phyloP scores from a whole-genome alignment of 2,113 vertebrate species.

The Patagioenas fasciata region DNA sequence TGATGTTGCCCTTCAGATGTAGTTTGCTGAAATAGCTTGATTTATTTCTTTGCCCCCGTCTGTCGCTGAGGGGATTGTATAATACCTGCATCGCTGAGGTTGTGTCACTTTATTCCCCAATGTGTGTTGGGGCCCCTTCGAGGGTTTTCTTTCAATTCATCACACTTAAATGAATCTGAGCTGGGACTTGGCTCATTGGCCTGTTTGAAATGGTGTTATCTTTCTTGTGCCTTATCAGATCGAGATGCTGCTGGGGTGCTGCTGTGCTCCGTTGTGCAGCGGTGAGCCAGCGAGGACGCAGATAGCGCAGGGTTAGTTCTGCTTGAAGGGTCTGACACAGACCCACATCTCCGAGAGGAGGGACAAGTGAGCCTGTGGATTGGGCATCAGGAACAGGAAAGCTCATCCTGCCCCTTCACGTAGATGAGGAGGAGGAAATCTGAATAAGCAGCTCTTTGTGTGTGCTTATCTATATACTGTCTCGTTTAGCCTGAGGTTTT shows the following conservation, averaged over 20 bases:
- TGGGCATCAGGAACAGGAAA: neutral
- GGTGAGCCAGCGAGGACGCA: neutral
- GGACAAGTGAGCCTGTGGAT: neutral
- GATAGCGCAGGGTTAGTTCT: neutral
- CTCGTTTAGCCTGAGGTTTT: constrained; percentile 27
- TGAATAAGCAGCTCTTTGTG: constrained; percentile 14
- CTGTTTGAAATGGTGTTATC: neutral
- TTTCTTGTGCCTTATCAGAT: neutral
- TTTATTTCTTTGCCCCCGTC: neutral
- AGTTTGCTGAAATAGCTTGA: neutral
- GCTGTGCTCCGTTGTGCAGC: neutral
- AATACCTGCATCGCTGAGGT: neutral
- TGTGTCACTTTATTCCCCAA: neutral
- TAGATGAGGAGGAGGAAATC: neutral
- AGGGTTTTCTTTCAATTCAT: neutral
- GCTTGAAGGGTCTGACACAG: constrained; percentile 8
- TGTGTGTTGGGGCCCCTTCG: neutral
- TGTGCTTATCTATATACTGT: neutral
- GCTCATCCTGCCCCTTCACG: neutral
- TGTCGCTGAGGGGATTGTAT: neutral
- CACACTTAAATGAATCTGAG: neutral
- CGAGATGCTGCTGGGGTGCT: neutral
- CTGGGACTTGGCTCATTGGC: neutral
- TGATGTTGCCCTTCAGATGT: neutral
- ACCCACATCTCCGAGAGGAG: neutral